These are phyloP conservation scores for Dasyornis broadbenti DNA, from an alignment of 2,113 vertebrate genomes.

Conservation along the genomic window DNA sequence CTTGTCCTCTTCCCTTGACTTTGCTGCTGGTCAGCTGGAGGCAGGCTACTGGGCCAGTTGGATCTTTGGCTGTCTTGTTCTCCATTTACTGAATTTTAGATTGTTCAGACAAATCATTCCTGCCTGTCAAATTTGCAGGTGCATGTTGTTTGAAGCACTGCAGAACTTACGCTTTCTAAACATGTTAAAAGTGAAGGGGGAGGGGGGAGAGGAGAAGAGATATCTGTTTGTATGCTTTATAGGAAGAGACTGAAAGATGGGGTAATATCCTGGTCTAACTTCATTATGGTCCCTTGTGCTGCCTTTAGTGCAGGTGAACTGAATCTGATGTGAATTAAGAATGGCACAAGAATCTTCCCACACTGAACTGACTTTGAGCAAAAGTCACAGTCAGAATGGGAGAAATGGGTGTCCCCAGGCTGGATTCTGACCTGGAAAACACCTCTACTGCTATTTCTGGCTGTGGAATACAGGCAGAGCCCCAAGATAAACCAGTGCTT, in stretches of 20 bases:
- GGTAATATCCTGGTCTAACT: neutral
- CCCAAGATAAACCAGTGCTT: neutral
- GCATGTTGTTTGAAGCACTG: neutral
- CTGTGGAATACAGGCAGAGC: neutral
- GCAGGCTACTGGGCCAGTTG: neutral
- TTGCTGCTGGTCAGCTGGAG: neutral
- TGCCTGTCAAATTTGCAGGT: neutral
- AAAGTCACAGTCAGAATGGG: neutral
- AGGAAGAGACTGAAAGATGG: neutral
- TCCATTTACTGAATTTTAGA: neutral
- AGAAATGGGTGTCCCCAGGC: neutral
- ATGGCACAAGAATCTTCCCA: neutral
- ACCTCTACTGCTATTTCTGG: neutral
- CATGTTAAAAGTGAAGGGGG: neutral
- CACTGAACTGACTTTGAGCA: neutral
- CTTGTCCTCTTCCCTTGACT: neutral
- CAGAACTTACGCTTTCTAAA: neutral
- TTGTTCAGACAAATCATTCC: neutral
- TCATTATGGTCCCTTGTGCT: neutral
- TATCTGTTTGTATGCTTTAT: neutral
- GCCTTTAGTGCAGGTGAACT: neutral
- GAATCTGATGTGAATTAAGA: neutral
- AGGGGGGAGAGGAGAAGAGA: too few species aligned
- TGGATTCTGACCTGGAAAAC: neutral
- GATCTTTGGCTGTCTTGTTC: neutral